Evolutionary conservation across 2,113 vertebrate species (phyloP), one percentile per base, ranked within the genome.

Genomic region (Nerophis lumbriciformis): DNA sequence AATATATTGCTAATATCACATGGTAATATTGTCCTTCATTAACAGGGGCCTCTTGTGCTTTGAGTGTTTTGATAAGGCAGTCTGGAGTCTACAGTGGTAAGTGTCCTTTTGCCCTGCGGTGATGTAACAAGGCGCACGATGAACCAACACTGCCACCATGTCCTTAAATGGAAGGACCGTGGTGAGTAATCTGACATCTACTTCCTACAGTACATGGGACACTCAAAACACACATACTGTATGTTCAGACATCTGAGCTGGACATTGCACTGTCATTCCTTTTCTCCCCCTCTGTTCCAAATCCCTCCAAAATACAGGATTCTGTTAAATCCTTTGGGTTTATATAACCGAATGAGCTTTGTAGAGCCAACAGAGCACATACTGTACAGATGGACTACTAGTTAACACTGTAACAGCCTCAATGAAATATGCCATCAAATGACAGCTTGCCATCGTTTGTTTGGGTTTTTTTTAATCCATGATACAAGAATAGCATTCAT

Each of bases 161-260:
- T 47, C 78, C 79, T 75, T 85, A 83, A 78, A 84, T 68, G 73
- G 76, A 51, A 52, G 19, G 12, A 36, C 36, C 47, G 48, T 53
- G 54, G 36, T 4, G 19, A 66, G 58, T 66, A 76, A 82, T 52
- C 54, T 54, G 42, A 53, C n/a, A 28, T 55, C 54, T 13, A 13
- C 58, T 59, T 48, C 69, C 8, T 15, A 65, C 39, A 6, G 19
- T 21, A 51, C 49, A 51, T 51, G 49, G 28, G 28, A 28, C 28
- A 28, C 28, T 28, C 28, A 28, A 28, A 28, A 54, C 21, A 21
- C 19, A 36, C 51, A 7, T 16, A 11, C 48, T 7, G 14, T 2
- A 5, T 2, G 48, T 16, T 15, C 35, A 54, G 28, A 4, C 15
- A 57, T 15, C 6, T 36, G 6, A 39, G 7, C 54, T 39, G 37